Evolutionary conservation across 1,140 invertebrate genomes (phyloP).

Genomic region (Plectus sambesii): DNA sequence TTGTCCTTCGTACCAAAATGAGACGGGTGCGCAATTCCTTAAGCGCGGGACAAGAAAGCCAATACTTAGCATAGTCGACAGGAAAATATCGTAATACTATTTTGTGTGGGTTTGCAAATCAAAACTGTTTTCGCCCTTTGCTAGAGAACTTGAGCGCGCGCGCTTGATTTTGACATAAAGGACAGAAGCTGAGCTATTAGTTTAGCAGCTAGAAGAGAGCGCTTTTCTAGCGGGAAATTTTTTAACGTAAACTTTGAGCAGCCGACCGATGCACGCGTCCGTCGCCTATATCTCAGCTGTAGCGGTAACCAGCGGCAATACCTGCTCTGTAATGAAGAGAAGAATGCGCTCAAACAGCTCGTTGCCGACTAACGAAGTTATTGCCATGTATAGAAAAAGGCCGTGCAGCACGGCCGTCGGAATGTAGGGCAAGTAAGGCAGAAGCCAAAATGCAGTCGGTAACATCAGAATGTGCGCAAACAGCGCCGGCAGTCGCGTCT

Average conservation of each 20-base stretch:
- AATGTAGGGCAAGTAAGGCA: conserved; percentile 47
- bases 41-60: no score
- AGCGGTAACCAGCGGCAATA: no score
- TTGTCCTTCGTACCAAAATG: no score
- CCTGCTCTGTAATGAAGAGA: conserved; percentile 49
- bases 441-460: conserved; percentile 46
- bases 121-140: no score
- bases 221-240: no score
- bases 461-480: conserved; percentile 49
- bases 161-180: background rate
- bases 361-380: conserved; percentile 48
- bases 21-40: no score
- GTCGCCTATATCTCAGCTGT: no score
- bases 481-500: conserved; percentile 48
- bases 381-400: conserved; percentile 49
- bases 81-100: no score
- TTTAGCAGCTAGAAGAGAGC: no score
- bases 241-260: background rate
- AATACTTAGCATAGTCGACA: no score
- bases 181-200: background rate
- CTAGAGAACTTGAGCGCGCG: background rate
- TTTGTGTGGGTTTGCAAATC: no score
- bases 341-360: conserved; percentile 49
- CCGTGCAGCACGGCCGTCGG: conserved; percentile 49
- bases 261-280: no score